These are phyloP conservation scores for Alexandromys fortis DNA, from an alignment of 2,113 vertebrate genomes.

Conservation along the genomic window DNA sequence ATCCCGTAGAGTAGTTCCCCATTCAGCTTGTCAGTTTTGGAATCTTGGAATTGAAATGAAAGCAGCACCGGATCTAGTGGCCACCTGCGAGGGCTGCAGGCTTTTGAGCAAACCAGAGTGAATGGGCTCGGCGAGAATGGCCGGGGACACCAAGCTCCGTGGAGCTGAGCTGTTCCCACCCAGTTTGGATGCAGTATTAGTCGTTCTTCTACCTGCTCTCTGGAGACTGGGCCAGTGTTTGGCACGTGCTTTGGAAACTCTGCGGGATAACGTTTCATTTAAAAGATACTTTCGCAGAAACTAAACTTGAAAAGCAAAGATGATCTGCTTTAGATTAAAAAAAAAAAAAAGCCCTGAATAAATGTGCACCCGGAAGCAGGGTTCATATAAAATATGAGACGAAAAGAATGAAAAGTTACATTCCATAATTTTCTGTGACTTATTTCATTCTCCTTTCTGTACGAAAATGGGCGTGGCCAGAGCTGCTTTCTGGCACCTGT, in stretches of 20 bases:
- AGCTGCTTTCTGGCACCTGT: not conserved
- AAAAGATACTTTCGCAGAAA: not conserved
- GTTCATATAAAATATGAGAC: not conserved
- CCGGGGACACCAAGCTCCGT: not conserved
- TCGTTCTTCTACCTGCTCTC: not conserved
- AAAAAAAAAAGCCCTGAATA: not conserved
- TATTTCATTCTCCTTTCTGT: not conserved
- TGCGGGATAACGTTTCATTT: too few species aligned
- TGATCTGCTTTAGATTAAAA: not conserved
- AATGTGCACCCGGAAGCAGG: not conserved
- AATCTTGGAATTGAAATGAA: slow-evolving; percentile 1
- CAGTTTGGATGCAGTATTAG: not conserved
- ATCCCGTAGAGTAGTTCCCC: not conserved
- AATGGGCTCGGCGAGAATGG: not conserved
- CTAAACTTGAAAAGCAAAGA: not conserved
- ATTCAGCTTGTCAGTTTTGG: not conserved
- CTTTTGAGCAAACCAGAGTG: too few species aligned
- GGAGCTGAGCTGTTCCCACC: accelerated
- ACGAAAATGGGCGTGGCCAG: not conserved
- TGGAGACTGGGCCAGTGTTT: not conserved
- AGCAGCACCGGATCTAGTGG: accelerated
- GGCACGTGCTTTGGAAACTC: not conserved
- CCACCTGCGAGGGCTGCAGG: not conserved
- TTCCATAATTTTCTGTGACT: not conserved
- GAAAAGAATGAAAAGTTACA: not conserved